Conservation (phyloP, 1,140 invertebrate species). For the Zaprionus lachaisei region DNA sequence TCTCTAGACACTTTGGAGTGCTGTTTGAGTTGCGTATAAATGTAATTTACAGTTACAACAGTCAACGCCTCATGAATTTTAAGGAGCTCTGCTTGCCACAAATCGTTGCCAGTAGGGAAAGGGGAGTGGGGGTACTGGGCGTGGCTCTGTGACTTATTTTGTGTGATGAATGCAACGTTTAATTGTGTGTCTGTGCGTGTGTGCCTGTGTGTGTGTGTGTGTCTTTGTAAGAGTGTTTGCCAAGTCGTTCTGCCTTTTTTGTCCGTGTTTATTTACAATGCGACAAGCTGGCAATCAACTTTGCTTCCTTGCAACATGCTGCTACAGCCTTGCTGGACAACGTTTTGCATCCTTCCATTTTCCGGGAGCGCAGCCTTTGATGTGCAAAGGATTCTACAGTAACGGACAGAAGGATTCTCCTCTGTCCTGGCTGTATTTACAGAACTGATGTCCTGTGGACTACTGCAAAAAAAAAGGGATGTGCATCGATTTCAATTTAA, state of each 20-base stretch:
- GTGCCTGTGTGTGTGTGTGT: constrained; percentile 1
- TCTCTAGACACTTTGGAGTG: constrained; percentile 55
- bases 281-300: constrained; percentile 13
- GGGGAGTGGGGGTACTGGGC: constrained; percentile 10
- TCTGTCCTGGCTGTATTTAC: constrained; percentile 16
- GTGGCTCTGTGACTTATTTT: constrained; percentile 65
- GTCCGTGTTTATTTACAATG: constrained; percentile 14
- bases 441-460: constrained; percentile 13
- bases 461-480: not conserved
- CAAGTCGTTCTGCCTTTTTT: not conserved
- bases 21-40: constrained; percentile 79
- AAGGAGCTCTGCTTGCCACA: constrained; percentile 54
- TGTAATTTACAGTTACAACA: constrained; percentile 77
- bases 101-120: not conserved
- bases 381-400: not conserved
- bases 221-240: not conserved
- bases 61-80: constrained; percentile 79
- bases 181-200: constrained; percentile 49
- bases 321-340: not conserved
- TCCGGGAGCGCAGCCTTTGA: constrained; percentile 9
- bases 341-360: not conserved
- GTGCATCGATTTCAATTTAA: constrained; percentile 27
- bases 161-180: constrained; percentile 74
- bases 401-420: not conserved
- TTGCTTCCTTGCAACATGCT: not conserved